phyloP scores from a whole-genome alignment of 2,797 vertebrate species.

The Myripristis murdjan region DNA sequence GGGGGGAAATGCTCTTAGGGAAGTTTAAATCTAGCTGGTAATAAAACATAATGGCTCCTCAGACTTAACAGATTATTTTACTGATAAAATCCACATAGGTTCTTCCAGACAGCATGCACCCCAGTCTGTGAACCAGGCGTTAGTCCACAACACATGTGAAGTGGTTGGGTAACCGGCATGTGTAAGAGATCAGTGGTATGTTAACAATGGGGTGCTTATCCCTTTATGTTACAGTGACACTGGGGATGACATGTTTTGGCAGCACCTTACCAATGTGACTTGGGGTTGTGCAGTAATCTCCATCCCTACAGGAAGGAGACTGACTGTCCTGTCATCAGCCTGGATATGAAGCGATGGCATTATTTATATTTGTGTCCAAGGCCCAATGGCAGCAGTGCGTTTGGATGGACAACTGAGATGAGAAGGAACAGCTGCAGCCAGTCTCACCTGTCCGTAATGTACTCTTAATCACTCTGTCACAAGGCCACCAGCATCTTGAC shows the following conservation, averaged over 20 bases:
- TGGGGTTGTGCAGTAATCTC: constrained; percentile 36
- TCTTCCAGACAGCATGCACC: constrained; percentile 7
- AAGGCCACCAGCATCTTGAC: constrained; percentile 26
- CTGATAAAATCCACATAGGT: not conserved
- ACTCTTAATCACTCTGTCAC: constrained; percentile 13
- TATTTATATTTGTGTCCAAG: constrained; percentile 61
- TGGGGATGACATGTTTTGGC: constrained; percentile 37
- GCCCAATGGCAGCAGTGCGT: constrained; percentile 6
- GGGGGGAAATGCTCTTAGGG: not conserved
- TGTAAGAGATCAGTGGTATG: constrained; percentile 48
- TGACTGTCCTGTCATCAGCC: constrained; percentile 42
- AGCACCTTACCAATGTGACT: no score
- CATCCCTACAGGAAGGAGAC: constrained; percentile 26
- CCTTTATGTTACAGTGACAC: constrained; percentile 24
- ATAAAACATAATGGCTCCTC: constrained; percentile 11
- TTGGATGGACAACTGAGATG: constrained; percentile 35
- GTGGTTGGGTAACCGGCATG: constrained; percentile 48
- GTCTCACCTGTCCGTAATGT: constrained; percentile 33
- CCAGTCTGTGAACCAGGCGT: constrained; percentile 1
- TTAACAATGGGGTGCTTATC: constrained; percentile 64
- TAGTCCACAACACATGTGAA: constrained; percentile 31
- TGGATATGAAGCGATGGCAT: constrained; percentile 44
- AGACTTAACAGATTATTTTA: not conserved
- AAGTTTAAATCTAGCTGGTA: constrained; percentile 1
- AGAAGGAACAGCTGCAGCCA: constrained; percentile 46